These are phyloP conservation scores for Callocephalon fimbriatum DNA, from an alignment of 2,113 vertebrate species.

Conservation along the genomic window DNA sequence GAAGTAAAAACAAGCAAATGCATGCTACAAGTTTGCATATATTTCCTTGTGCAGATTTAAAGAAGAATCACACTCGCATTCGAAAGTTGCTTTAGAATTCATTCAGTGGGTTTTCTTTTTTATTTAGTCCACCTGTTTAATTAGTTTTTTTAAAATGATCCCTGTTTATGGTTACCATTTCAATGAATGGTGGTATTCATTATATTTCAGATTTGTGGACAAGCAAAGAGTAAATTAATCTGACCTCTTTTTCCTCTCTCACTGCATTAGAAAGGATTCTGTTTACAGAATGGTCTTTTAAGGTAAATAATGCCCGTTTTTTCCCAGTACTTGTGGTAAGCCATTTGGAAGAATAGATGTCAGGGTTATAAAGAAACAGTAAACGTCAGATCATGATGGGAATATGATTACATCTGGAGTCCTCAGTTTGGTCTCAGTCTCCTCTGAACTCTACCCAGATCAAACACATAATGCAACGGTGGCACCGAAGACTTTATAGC, in stretches of 20 bases:
- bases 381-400: not conserved
- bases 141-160: slow-evolving; percentile 45
- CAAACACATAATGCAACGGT: not conserved
- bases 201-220: slow-evolving; percentile 24
- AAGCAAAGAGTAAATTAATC: slow-evolving; percentile 7
- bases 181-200: slow-evolving; percentile 31
- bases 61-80: not conserved
- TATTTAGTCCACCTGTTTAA: slow-evolving; percentile 56
- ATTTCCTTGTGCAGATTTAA: not conserved
- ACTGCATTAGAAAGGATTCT: not conserved
- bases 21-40: accelerated
- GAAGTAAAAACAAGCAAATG: not conserved
- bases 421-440: not conserved
- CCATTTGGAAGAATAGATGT: not conserved
- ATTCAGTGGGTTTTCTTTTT: not conserved
- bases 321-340: not conserved
- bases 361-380: not conserved
- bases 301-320: slow-evolving; percentile 33
- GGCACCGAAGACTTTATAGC: not conserved
- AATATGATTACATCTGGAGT: not conserved
- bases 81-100: slow-evolving; percentile 18
- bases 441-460: not conserved
- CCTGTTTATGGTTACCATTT: slow-evolving; percentile 38
- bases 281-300: slow-evolving; percentile 12
- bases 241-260: not conserved